Base-by-base conservation (phyloP, 2,888 invertebrate species). In the Drosophila mercatorum region DNA sequence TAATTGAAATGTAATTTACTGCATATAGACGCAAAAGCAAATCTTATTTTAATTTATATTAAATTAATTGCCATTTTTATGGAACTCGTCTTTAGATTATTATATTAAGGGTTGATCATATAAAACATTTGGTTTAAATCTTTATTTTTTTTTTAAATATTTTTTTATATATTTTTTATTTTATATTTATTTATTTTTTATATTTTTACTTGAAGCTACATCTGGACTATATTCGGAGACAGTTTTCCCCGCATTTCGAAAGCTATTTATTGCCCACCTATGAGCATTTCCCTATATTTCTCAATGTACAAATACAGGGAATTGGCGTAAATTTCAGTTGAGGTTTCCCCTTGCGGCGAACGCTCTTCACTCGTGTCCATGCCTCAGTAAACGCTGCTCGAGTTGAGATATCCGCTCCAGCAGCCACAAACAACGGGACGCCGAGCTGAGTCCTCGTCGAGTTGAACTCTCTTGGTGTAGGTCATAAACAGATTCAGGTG, bases 401-500 rank as follows among this genome's bases (percentile, higher is more conserved):
- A 40, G 71, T 14, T 12, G 60, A 53, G 52, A 69, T 40, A 68
- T 64, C 38, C 68, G 49, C 81, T 63, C 59, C 44, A 51, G 55
- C 58, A 46, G 62, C 61, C 55, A 41, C 58, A 68, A 60, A 51
- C 44, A 67, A 60, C 67, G 51, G 46, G 31, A 40, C 59, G 47
- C 53, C 31, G 40, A 59, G 40, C 46, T 36, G 26, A 34, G 43
- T 10, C 26, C 11, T 40, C 55, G 46, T 38, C 52, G 56, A 62
- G 64, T 58, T 75, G 67, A 75, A 73, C 80, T 78, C 80, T 76
- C 88, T 88, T 84, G 83, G 81, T 70, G 80, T 89, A 86, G 88
- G 88, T 90, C 89, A 80, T 75, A 90, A 90, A 82, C 82, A 80
- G 80, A 67, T 69, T 81, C 83, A 75, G 83, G 85, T 82, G 81